A percentile compares a stretch with the other conserved stretches of the same genome.
These are phyloP conservation scores for Linnaemya tessellans DNA, from an alignment of 2,888 invertebrate species.

Conservation along the genomic window DNA sequence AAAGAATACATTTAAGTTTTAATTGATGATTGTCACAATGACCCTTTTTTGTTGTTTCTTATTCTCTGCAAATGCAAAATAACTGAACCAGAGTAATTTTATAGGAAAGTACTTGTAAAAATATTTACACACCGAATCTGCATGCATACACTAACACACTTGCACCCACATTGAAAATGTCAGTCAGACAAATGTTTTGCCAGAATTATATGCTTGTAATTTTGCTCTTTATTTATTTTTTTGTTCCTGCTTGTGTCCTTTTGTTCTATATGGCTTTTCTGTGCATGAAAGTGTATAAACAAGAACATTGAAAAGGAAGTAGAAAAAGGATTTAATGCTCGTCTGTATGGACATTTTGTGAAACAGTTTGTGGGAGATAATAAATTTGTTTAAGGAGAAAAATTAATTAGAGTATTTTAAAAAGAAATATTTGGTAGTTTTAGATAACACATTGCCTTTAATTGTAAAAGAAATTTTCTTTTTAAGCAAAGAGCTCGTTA, in stretches of 20 bases:
- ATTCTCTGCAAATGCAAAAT: constrained; percentile 40
- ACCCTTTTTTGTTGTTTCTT: constrained; percentile 37
- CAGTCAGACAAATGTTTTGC: constrained; percentile 32
- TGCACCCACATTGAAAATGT: background rate
- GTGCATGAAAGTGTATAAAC: constrained; percentile 34
- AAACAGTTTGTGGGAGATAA: constrained; percentile 54
- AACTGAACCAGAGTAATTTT: constrained; percentile 53
- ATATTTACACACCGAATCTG: constrained; percentile 45
- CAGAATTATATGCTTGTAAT: constrained; percentile 37
- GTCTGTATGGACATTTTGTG: constrained; percentile 36
- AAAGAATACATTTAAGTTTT: constrained; percentile 54
- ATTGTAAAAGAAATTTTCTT: background rate
- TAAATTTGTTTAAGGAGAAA: constrained; percentile 49
- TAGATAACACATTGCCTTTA: constrained; percentile 18
- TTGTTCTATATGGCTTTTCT: constrained; percentile 24
- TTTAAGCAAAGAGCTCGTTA: background rate
- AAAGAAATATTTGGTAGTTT: background rate
- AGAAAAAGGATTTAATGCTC: constrained; percentile 19
- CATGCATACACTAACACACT: background rate
- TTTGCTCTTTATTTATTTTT: background rate
- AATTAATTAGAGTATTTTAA: constrained; percentile 44
- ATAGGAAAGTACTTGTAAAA: constrained; percentile 51
- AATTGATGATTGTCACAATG: constrained; percentile 68
- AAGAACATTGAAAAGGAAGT: constrained; percentile 34
- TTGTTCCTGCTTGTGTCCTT: constrained; percentile 24